Evolutionary conservation across 1,140 invertebrate genomes (phyloP), one percentile per base, ranked within the genome.

Genomic region (Delia radicum): DNA sequence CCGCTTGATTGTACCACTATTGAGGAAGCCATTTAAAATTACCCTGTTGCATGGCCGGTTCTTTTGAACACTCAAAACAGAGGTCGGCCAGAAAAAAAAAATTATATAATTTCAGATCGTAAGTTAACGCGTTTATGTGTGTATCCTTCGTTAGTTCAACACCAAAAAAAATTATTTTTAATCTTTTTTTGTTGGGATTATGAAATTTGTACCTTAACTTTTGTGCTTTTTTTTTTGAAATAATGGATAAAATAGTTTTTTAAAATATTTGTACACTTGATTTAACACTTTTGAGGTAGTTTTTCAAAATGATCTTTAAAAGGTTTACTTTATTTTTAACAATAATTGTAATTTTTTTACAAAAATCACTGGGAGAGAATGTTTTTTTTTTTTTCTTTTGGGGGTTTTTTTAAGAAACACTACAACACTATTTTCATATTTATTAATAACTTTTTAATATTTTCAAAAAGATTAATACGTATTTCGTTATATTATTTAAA

Each of bases 21-120:
- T 84, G 83, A 80, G 78, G 83, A 85, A 81, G 83, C 83, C 83
- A 85, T 85, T 85, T 85, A 85, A 81, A 78, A 75, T 69, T 80
- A 12, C 73, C 78, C 75, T 69, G 73, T 80, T 74, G 83, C 83
- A 85, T 85, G 83, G 80, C 82, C 82, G 73, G n/a, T 62, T 63
- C 55, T 42, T 42, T 55, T 62, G 31, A 61, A 12, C 42, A 46
- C 74, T 71, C 12, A 3, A 15, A 42, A 42, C 7, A 42, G 69
- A n/a, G n/a, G 15, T 42, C 69, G 21, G 26, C 24, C 24, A 29
- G 62, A 42, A 42, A 42, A 5, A n/a, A n/a, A n/a, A n/a, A n/a
- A n/a, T n/a, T n/a, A n/a, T n/a, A n/a, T n/a, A n/a, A n/a, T n/a
- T n/a, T n/a, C n/a, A n/a, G n/a, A n/a, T n/a, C n/a, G 37, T 42